Percentiles rank a stretch among this genome's conserved stretches.
These are phyloP conservation scores for Gorsachius magnificus DNA, from an alignment of 2,797 vertebrate genomes.

Conservation along the genomic window DNA sequence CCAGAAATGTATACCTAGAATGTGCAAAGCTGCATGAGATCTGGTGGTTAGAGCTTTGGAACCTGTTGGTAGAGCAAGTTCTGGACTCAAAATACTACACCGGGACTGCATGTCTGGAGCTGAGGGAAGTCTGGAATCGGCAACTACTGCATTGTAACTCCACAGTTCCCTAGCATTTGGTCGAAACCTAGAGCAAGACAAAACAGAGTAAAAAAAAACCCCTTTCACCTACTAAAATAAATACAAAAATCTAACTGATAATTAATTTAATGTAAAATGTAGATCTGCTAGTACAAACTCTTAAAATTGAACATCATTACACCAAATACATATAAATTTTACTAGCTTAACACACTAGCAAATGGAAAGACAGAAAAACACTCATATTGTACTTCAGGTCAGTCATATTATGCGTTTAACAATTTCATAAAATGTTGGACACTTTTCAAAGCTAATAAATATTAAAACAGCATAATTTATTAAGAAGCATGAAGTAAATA, in stretches of 20 bases:
- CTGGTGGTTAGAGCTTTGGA: conserved; percentile 93
- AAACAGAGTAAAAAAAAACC: background rate
- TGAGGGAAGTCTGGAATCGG: conserved; percentile 92
- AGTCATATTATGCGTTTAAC: background rate
- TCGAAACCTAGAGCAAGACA: conserved; percentile 82
- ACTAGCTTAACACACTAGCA: background rate
- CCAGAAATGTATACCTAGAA: conserved; percentile 83
- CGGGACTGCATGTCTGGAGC: conserved; percentile 90
- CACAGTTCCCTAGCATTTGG: conserved; percentile 90
- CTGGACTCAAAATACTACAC: conserved; percentile 95
- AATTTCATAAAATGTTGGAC: background rate
- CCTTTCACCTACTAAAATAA: background rate
- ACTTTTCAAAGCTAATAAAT: background rate
- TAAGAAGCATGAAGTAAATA: background rate
- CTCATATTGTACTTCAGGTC: background rate
- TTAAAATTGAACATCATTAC: background rate
- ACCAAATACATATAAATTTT: background rate
- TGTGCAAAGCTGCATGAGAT: conserved; percentile 96
- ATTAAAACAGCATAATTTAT: background rate
- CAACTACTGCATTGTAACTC: conserved; percentile 98
- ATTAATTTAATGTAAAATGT: background rate
- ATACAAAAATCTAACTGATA: background rate
- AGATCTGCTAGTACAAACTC: background rate
- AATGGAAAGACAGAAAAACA: background rate
- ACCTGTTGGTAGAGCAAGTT: conserved; percentile 93